Evolutionary conservation across 2,888 invertebrate genomes (phyloP), one percentile per base, ranked within the genome.

Genomic region (Apotomis betuletana): DNA sequence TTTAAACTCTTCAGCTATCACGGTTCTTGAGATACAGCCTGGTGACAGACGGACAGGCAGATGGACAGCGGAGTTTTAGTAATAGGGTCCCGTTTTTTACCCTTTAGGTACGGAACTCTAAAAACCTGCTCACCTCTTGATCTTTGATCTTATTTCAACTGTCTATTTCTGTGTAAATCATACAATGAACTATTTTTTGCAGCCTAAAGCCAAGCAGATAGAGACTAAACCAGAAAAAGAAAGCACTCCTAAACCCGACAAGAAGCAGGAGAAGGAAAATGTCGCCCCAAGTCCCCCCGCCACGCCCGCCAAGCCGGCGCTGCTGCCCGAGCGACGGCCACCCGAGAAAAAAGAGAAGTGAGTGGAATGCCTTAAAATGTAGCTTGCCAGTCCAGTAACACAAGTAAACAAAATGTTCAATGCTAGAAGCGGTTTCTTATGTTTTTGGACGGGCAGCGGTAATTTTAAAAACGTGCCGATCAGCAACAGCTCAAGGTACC

Each of bases 241-340:
- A 75, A 81, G 74, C 68, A 79, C 85, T 5, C 82, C 83, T 0
- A 92, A 92, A 64, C 76, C 83, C 3, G 91, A 91, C 79, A 92
- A 92, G 84, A 93, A 93, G 72, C 89, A 86, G 60, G 93, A 94
- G 83, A 93, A 94, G 74, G 93, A 94, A 81, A 93, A 93, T 78
- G 93, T 93, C 12, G 92, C 93, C 52, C 93, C 93, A 12, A 82
- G 83, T 72, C 90, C 90, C 4, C 89, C 91, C 71, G 82, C 87
- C 80, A 83, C 90, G 49, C 87, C 87, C 71, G 84, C 76, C 75
- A 86, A 84, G 75, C 83, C 84, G 74, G 68, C 74, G 60, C 76
- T 75, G 70, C 79, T 74, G 44, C 79, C 82, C 44, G 85, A 85
- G 58, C 81, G 86, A 69, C 80, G 87, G 62, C 77, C 81, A 52